phyloP scores from a whole-genome alignment of 2,113 vertebrate genomes.

The Alosa alosa region DNA sequence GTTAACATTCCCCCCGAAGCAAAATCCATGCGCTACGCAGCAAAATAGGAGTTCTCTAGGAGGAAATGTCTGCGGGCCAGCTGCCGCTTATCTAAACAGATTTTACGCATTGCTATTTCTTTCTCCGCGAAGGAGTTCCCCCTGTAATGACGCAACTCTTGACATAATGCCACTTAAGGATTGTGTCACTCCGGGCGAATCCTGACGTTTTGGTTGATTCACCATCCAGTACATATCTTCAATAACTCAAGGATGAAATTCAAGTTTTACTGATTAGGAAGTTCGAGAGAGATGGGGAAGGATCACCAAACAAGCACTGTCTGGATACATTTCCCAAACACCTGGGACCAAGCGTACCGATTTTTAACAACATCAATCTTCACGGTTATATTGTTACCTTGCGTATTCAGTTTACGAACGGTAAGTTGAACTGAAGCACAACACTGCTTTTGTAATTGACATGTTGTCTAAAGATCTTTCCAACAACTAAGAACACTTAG shows the following conservation, averaged over 20 bases:
- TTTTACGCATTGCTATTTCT: neutral
- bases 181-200: slow-evolving; percentile 2
- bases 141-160: neutral
- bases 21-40: neutral
- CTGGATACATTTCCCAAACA: neutral
- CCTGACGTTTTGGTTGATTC: neutral
- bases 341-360: neutral
- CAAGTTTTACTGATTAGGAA: neutral
- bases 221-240: neutral
- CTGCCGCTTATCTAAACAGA: slow-evolving; percentile 10
- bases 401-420: slow-evolving; percentile 44
- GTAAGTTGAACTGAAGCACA: slow-evolving; percentile 50
- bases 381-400: slow-evolving; percentile 47
- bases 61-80: neutral
- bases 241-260: neutral
- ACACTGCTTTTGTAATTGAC: too few species aligned
- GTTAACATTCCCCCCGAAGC: neutral
- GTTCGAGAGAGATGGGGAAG: neutral
- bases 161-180: slow-evolving; percentile 12
- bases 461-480: too few species aligned
- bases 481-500: too few species aligned
- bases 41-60: neutral
- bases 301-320: neutral
- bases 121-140: neutral
- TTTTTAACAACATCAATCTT: neutral